Conservation (phyloP, 2,113 vertebrate species). For the Ceratotherium simum region DNA sequence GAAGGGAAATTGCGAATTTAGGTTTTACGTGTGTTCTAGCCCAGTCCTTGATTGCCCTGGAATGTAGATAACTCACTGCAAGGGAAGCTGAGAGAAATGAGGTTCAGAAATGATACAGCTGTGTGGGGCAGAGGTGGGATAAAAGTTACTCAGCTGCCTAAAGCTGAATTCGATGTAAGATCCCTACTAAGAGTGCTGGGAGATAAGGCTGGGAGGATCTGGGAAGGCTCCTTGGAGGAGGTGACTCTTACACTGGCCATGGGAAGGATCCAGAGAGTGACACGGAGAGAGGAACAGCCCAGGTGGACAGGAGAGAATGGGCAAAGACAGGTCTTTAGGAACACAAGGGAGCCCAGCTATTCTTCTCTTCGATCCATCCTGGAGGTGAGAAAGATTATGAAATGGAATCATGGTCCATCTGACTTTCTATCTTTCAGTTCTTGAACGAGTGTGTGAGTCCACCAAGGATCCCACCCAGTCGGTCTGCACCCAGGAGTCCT, state of each 20-base stretch:
- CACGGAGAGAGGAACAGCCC: neutral
- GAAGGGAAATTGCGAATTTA: too few relatives aligned
- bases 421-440: neutral
- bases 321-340: neutral
- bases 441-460: neutral
- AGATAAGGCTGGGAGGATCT: neutral
- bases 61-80: neutral
- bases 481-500: neutral
- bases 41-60: neutral
- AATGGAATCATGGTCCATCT: neutral
- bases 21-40: neutral
- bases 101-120: neutral
- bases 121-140: neutral
- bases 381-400: neutral
- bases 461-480: rapidly evolving
- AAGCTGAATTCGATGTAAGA: neutral
- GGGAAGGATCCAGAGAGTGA: neutral
- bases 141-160: neutral
- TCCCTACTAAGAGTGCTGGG: neutral
- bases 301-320: rapidly evolving
- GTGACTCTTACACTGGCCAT: neutral
- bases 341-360: rapidly evolving
- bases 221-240: neutral
- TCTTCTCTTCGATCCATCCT: neutral
- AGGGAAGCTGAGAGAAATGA: neutral